These are phyloP conservation scores for Pelochelys cantorii DNA, from an alignment of 2,797 vertebrate genomes.

Conservation along the genomic window DNA sequence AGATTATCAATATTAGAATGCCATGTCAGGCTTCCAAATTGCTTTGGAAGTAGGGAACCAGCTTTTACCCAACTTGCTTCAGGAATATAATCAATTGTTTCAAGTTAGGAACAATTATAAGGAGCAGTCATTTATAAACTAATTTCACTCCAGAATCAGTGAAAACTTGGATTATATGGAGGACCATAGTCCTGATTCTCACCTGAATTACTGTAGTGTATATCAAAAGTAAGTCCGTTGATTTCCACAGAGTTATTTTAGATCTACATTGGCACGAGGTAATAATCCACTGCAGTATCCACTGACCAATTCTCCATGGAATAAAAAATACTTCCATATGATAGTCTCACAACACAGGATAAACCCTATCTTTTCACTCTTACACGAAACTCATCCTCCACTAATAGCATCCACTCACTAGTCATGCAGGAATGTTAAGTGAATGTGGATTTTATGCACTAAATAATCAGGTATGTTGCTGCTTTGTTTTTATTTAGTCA, in stretches of 20 bases:
- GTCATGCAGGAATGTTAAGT: constrained; percentile 40
- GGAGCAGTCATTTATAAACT: not conserved
- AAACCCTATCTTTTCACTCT: not conserved
- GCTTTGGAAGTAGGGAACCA: not conserved
- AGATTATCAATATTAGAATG: not conserved
- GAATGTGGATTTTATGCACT: constrained; percentile 34
- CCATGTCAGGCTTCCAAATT: not conserved
- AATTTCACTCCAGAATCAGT: not conserved
- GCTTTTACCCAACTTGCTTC: not conserved
- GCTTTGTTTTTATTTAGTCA: constrained; percentile 32
- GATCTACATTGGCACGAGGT: not conserved
- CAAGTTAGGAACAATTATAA: not conserved
- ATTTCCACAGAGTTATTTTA: not conserved
- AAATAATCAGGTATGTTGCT: constrained; percentile 36
- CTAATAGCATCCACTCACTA: not conserved
- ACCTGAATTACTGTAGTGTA: not conserved
- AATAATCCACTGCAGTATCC: not conserved
- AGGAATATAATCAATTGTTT: not conserved
- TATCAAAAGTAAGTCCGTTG: not conserved
- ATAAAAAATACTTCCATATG: not conserved
- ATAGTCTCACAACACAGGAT: not conserved
- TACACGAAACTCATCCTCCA: not conserved
- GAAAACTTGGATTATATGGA: not conserved
- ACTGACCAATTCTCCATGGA: not conserved
- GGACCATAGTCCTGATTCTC: not conserved